phyloP scores from a whole-genome alignment of 1,140 invertebrate species.

The Ladona fulva region DNA sequence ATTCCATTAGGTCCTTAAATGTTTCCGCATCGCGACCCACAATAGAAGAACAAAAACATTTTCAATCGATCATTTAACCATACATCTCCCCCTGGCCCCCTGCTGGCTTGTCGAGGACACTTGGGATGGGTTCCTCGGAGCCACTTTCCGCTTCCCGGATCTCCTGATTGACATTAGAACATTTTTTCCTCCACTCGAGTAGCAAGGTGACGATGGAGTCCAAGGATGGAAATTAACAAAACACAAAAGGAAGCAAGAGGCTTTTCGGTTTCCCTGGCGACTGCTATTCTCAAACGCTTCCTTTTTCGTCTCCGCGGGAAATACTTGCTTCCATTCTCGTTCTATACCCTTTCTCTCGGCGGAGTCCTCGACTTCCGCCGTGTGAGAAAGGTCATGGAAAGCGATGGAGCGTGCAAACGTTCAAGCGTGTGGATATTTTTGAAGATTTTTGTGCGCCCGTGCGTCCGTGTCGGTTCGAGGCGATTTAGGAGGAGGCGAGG shows the following conservation, averaged over 20 bases:
- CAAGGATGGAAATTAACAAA: background rate
- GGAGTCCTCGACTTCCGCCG: background rate
- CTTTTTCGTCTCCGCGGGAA: background rate
- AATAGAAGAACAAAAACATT: too few species aligned
- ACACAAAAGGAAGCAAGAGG: background rate
- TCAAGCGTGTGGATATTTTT: background rate
- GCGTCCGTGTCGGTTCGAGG: background rate
- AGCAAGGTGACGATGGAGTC: background rate
- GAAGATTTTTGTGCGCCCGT: background rate
- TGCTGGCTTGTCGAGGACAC: too few species aligned
- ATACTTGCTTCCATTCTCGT: background rate
- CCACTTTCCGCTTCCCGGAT: background rate
- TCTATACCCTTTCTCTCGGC: background rate
- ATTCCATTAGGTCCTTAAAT: too few species aligned
- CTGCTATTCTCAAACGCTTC: background rate
- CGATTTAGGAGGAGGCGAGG: too few species aligned
- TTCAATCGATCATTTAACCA: too few species aligned
- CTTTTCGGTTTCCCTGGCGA: background rate
- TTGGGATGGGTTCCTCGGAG: too few species aligned
- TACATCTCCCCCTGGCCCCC: too few species aligned
- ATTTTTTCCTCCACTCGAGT: background rate
- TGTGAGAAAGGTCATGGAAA: conserved; percentile 1
- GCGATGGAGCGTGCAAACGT: background rate
- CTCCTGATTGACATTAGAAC: background rate
- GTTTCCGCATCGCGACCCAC: too few species aligned